phyloP scores from a whole-genome alignment of 2,888 invertebrate genomes.

The Cantharis rufa region DNA sequence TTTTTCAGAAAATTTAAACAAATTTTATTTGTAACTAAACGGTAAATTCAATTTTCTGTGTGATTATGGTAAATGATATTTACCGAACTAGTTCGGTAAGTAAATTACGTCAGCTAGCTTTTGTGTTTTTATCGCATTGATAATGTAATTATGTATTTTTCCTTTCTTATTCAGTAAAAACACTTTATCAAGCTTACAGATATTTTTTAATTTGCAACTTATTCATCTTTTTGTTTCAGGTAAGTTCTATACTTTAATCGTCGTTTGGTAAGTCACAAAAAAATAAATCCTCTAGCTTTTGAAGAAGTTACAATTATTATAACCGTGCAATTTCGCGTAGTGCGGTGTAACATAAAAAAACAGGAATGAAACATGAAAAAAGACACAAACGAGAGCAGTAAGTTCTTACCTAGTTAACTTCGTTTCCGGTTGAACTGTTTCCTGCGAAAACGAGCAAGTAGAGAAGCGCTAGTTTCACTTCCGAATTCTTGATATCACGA shows the following conservation, averaged over 20 bases:
- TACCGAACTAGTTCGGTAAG: too few species aligned
- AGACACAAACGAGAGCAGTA: background rate
- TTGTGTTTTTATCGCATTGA: too few species aligned
- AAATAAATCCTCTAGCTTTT: background rate
- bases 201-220: background rate
- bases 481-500: constrained; percentile 13
- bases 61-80: too few species aligned
- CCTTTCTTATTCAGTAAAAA: too few species aligned
- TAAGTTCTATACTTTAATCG: background rate
- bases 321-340: background rate
- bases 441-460: background rate
- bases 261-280: background rate
- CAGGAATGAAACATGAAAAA: constrained; percentile 5
- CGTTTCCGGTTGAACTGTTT: constrained; percentile 10
- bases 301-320: background rate
- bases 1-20: background rate
- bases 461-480: constrained; percentile 10
- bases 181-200: too few species aligned
- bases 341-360: constrained; percentile 3
- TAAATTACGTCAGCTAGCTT: too few species aligned
- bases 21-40: too few species aligned
- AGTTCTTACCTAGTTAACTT: constrained; percentile 14
- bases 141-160: too few species aligned
- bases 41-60: too few species aligned
- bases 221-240: background rate